Evolutionary conservation across 1,140 invertebrate species (phyloP).

Genomic region (Heliconius hewitsoni): DNA sequence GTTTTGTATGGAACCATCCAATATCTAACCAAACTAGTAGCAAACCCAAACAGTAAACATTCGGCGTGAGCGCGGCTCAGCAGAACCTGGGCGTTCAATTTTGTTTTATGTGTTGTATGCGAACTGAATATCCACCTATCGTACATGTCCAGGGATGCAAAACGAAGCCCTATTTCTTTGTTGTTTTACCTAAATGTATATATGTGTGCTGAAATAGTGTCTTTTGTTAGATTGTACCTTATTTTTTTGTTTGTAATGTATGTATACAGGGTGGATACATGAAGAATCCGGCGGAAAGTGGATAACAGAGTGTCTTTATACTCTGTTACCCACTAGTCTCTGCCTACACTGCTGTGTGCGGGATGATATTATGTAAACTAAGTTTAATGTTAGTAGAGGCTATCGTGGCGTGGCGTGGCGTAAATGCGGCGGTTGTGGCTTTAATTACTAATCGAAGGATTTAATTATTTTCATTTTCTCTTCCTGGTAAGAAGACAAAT

Average conservation of each 20-base stretch:
- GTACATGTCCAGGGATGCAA: conserved; percentile 30
- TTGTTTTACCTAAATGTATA: conserved; percentile 3
- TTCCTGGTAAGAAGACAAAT: too few relatives aligned
- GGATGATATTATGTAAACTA: too few relatives aligned
- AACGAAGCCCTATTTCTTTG: conserved; percentile 43
- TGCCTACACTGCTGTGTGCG: neutral
- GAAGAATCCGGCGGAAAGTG: neutral
- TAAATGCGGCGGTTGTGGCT: too few relatives aligned
- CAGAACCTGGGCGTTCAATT: conserved; percentile 57
- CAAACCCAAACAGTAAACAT: conserved; percentile 43
- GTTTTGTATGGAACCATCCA: conserved; percentile 38
- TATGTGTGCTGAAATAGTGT: neutral
- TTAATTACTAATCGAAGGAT: too few relatives aligned
- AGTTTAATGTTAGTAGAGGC: too few relatives aligned
- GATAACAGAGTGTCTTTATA: neutral
- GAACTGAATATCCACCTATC: conserved; percentile 27
- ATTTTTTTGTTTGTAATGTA: neutral
- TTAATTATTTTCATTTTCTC: too few relatives aligned
- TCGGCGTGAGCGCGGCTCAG: conserved; percentile 46
- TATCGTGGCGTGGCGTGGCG: too few relatives aligned
- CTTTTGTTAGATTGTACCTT: neutral
- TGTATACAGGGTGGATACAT: too few relatives aligned
- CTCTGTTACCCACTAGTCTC: neutral
- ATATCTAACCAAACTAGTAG: conserved; percentile 32
- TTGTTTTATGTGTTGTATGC: conserved; percentile 56